These are phyloP conservation scores for Chlorodrepanis virens DNA, from an alignment of 2,113 vertebrate genomes.

Conservation along the genomic window DNA sequence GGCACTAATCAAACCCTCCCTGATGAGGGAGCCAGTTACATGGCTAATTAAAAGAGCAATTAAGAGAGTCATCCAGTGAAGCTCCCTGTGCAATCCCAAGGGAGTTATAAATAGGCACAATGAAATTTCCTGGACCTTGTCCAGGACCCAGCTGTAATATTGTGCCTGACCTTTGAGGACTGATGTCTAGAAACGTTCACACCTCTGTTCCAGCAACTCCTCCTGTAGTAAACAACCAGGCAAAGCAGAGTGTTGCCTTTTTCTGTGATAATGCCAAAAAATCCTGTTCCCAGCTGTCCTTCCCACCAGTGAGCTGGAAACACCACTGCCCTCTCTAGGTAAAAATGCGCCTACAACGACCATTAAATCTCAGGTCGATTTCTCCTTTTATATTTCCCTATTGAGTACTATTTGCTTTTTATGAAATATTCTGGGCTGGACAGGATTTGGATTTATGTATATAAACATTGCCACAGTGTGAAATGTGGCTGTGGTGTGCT, in stretches of 20 bases:
- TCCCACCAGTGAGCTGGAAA: not conserved
- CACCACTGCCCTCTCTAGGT: not conserved
- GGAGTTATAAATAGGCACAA: constrained; percentile 25
- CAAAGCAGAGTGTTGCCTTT: not conserved
- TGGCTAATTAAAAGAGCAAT: not conserved
- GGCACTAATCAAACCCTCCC: not conserved
- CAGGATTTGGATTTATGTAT: not conserved
- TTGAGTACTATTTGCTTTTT: not conserved
- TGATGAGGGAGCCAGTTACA: not conserved
- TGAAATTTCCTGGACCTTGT: not conserved
- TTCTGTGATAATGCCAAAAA: not conserved
- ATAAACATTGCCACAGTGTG: not conserved
- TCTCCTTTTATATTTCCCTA: not conserved
- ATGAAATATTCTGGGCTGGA: not conserved
- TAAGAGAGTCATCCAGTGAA: not conserved
- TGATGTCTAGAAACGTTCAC: not conserved
- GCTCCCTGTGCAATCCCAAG: not conserved
- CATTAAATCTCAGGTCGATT: not conserved
- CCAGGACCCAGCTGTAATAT: not conserved
- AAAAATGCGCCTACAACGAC: rapidly evolving
- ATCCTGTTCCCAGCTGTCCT: not conserved
- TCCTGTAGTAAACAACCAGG: not conserved
- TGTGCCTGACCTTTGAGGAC: not conserved
- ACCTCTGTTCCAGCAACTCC: not conserved
- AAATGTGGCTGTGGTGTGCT: not conserved